Evolutionary conservation across 2,797 vertebrate species (phyloP).

Genomic region (Catharus ustulatus): DNA sequence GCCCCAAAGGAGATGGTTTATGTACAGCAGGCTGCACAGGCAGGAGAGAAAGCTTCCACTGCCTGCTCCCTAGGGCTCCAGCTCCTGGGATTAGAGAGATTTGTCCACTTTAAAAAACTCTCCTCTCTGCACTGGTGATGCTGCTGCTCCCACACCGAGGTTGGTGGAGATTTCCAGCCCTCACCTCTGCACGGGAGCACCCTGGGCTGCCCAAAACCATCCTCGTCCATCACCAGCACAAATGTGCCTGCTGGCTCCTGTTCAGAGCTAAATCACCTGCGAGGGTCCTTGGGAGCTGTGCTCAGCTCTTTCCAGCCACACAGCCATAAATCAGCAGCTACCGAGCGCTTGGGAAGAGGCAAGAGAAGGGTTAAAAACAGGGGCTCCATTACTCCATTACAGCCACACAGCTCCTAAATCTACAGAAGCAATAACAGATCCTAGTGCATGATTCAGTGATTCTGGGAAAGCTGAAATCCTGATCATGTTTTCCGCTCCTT

Average conservation of each 20-base stretch:
- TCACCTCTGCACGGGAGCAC: not conserved
- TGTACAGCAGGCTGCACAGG: not conserved
- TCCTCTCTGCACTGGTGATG: not conserved
- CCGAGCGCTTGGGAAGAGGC: not conserved
- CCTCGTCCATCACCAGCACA: not conserved
- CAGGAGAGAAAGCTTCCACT: not conserved
- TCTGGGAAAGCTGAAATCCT: slow-evolving; percentile 32
- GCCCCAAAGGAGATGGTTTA: slow-evolving; percentile 42
- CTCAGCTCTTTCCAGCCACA: slow-evolving; percentile 6
- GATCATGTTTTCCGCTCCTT: slow-evolving; percentile 25
- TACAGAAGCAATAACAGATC: slow-evolving; percentile 27
- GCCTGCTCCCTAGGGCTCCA: slow-evolving; percentile 16
- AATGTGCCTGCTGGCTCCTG: slow-evolving; percentile 34
- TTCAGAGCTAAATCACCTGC: not conserved
- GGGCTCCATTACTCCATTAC: slow-evolving; percentile 32
- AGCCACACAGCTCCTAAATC: slow-evolving; percentile 20
- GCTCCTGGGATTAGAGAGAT: slow-evolving; percentile 48
- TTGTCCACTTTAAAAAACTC: slow-evolving; percentile 3
- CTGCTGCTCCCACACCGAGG: not conserved
- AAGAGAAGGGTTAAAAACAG: slow-evolving; percentile 40
- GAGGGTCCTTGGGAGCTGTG: not conserved
- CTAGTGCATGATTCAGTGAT: slow-evolving; percentile 42
- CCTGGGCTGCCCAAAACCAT: not conserved
- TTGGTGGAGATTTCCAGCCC: accelerated
- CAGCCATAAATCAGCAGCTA: slow-evolving; percentile 4